Base-by-base conservation (phyloP, 2,113 vertebrate species). In the Heliornis fulica region DNA sequence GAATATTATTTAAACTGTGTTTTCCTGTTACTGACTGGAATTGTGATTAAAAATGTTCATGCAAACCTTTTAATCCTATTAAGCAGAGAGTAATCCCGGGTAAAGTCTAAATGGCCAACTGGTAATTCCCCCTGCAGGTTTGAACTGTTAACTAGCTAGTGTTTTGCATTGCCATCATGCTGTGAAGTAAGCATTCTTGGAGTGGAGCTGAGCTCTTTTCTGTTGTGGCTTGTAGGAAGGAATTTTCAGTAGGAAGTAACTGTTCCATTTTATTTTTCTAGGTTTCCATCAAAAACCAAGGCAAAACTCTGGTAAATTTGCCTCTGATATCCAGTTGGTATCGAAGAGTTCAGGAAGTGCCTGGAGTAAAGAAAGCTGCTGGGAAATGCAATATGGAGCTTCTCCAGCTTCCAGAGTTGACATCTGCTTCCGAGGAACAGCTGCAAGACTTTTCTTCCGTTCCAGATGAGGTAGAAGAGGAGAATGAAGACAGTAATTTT, bases 311-410 rank as follows among this genome's bases (percentile, higher is more conserved):
- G 22, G 59, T 92, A 38, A 90, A 96, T 26, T 97, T 99, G 63
- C 99, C 99, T 6, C 97, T 99, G 79, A 97, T 99, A 93, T 94
- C 97, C 53, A 96, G 97, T 11, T 99, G 99, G 99, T 99, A 99
- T 97, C 96, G 26, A 69, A 98, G 98, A 61, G 98, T 99, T 83
- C 99, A 98, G 64, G 97, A 99, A 94, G 98, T 99, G n/a, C 98
- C 99, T 14, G 97, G 98, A 77, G 98, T 99, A 31, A 97, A 97
- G 57, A 87, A 84, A 59, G 98, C 99, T 60, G 98, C 99, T 78
- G 80, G 93, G 54, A 98, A 97, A 68, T 99, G 99, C 96, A 98
- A 98, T n/a, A 98, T 99, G 75, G 90, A 91, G 8, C 95, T 98
- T 98, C 75, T 98, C 69, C 93, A 80, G 29, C 97, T 98, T 34